Conservation (phyloP, 2,113 vertebrate genomes). For the Vimba vimba region DNA sequence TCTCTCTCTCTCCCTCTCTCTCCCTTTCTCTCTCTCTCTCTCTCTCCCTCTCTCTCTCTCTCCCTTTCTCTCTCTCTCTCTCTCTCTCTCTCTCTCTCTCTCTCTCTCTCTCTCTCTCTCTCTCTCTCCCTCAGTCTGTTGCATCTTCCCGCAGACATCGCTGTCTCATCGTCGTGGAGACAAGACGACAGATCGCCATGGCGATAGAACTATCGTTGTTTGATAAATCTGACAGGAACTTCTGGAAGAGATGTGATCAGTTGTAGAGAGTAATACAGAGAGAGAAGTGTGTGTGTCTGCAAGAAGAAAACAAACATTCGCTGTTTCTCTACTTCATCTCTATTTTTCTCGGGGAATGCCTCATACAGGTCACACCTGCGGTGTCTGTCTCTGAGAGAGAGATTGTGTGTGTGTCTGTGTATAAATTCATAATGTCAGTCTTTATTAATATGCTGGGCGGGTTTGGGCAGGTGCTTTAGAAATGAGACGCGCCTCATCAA, state of each 20-base stretch:
- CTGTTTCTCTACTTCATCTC: background rate
- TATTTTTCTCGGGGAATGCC: background rate
- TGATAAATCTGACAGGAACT: slow-evolving; percentile 43
- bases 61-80: background rate
- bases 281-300: too few relatives aligned
- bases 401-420: background rate
- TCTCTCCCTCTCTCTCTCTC: background rate
- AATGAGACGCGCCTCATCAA: background rate
- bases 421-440: background rate
- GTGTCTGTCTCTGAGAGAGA: background rate
- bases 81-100: too few relatives aligned
- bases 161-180: slow-evolving; percentile 45
- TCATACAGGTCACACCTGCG: background rate
- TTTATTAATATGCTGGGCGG: background rate
- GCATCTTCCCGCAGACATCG: background rate
- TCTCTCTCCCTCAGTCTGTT: background rate
- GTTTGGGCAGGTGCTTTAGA: slow-evolving; percentile 21
- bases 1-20: background rate
- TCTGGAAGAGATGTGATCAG: background rate
- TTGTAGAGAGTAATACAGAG: background rate
- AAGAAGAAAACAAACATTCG: background rate
- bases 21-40: background rate
- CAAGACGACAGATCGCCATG: slow-evolving; percentile 36
- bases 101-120: too few relatives aligned
- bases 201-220: slow-evolving; percentile 42